Conservation (phyloP, 1,140 invertebrate genomes). For the Trialeurodes vaporariorum region DNA sequence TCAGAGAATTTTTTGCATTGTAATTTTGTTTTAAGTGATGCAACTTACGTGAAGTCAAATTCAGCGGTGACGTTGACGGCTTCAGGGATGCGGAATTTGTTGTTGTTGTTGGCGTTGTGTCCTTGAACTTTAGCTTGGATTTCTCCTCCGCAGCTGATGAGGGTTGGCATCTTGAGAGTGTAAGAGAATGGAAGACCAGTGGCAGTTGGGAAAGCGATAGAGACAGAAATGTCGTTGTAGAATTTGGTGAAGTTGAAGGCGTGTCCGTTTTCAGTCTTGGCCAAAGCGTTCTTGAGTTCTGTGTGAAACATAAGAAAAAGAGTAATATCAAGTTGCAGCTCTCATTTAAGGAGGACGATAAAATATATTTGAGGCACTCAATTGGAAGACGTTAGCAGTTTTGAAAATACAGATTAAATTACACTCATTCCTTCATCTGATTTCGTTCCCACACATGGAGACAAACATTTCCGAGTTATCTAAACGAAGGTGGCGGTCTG, state of each 20-base stretch:
- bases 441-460: too few species aligned
- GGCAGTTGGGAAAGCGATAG: slow-evolving; percentile 48
- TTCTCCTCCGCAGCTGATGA: slow-evolving; percentile 37
- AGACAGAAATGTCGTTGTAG: slow-evolving; percentile 37
- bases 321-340: too few species aligned
- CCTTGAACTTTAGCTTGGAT: slow-evolving; percentile 34
- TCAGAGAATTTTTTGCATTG: neutral
- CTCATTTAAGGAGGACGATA: too few species aligned
- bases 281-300: slow-evolving; percentile 31
- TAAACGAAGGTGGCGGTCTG: too few species aligned
- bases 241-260: slow-evolving; percentile 43
- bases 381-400: too few species aligned
- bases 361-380: too few species aligned
- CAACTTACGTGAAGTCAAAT: slow-evolving; percentile 33
- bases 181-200: slow-evolving; percentile 52
- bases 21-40: neutral
- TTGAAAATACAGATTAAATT: too few species aligned
- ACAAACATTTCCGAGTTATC: too few species aligned
- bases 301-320: too few species aligned
- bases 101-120: slow-evolving; percentile 22
- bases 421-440: too few species aligned
- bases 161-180: slow-evolving; percentile 40
- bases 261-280: slow-evolving; percentile 35
- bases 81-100: slow-evolving; percentile 28
- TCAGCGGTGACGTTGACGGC: slow-evolving; percentile 34